phyloP scores from a whole-genome alignment of 2,797 vertebrate species.

The Gadopsis marmoratus region DNA sequence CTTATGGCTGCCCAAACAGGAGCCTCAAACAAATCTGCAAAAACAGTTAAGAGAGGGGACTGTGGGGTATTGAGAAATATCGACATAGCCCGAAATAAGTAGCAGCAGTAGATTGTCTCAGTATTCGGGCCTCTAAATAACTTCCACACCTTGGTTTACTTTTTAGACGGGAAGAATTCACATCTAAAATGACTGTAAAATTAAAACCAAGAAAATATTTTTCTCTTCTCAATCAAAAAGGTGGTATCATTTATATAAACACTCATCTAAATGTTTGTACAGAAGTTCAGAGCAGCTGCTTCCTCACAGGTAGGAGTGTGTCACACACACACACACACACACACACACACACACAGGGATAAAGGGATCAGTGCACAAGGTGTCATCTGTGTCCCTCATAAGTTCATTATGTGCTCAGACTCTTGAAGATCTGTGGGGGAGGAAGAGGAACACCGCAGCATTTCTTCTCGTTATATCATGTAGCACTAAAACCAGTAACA shows the following conservation, averaged over 20 bases:
- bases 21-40: not conserved
- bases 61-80: too few species aligned
- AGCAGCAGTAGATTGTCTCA: not conserved
- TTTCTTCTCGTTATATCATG: conserved; percentile 25
- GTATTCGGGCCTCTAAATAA: not conserved
- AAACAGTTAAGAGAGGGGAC: too few species aligned
- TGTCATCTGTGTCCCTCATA: conserved; percentile 76
- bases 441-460: conserved; percentile 25
- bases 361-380: conserved; percentile 65
- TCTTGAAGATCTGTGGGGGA: conserved; percentile 48
- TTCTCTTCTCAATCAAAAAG: not conserved
- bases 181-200: not conserved
- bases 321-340: too few species aligned
- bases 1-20: not conserved
- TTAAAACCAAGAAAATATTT: not conserved
- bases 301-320: not conserved
- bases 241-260: not conserved
- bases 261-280: not conserved
- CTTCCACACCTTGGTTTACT: not conserved
- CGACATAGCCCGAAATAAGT: not conserved
- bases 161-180: not conserved
- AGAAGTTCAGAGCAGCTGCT: not conserved
- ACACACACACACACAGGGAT: conserved; percentile 36
- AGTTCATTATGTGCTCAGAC: conserved; percentile 84
- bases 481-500: not conserved